Evolutionary conservation across 2,113 vertebrate genomes (phyloP).

Genomic region (Drymodes brunneopygia): DNA sequence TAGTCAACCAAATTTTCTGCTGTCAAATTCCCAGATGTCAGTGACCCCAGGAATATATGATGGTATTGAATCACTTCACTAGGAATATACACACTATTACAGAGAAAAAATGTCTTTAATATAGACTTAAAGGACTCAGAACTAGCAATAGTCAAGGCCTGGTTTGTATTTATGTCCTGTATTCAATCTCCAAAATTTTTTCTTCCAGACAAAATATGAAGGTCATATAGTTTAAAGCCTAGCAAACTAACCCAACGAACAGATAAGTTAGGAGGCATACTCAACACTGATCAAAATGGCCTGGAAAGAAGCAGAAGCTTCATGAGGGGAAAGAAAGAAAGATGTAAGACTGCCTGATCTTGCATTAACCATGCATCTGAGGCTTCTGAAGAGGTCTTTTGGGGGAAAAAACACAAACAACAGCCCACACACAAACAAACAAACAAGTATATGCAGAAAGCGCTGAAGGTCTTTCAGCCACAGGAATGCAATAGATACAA

Average conservation of each 20-base stretch:
- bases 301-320: neutral
- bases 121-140: neutral
- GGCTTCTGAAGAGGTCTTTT: neutral
- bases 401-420: neutral
- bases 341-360: neutral
- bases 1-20: neutral
- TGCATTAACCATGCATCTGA: neutral
- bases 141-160: neutral
- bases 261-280: neutral
- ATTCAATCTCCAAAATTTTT: neutral
- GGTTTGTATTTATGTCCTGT: neutral
- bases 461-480: neutral
- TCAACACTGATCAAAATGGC: neutral
- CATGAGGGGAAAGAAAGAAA: neutral
- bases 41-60: neutral
- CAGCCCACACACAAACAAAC: neutral
- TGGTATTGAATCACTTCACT: neutral
- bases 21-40: neutral
- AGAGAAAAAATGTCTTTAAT: neutral
- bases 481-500: neutral
- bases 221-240: neutral
- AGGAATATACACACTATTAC: neutral
- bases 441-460: neutral
- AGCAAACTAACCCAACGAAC: neutral
- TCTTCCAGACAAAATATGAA: neutral